A percentile compares a stretch with the other conserved stretches of the same genome.
Conservation (phyloP, 2,888 invertebrate species). For the Fissipunctia ypsillon region DNA sequence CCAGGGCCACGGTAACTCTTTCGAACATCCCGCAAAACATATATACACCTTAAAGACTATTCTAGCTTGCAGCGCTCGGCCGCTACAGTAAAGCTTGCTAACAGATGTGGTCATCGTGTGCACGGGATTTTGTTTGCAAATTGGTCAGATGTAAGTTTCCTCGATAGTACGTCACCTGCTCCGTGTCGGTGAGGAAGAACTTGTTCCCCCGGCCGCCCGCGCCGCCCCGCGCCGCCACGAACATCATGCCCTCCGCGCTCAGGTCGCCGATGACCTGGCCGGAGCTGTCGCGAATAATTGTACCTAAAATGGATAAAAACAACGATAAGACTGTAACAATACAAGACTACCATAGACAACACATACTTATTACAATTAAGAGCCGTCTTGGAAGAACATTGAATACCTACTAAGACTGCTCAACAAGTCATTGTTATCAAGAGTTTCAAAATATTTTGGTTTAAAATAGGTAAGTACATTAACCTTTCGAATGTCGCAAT, state of each 20-base stretch:
- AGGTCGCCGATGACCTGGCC: slow-evolving; percentile 82
- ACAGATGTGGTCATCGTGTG: too few relatives aligned
- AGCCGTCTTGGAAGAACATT: background rate
- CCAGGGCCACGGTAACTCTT: too few relatives aligned
- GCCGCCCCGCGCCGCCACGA: slow-evolving; percentile 98
- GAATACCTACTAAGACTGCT: background rate
- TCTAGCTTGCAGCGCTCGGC: too few relatives aligned
- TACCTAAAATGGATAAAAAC: slow-evolving; percentile 68
- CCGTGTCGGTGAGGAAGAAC: slow-evolving; percentile 95
- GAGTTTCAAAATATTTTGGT: background rate
- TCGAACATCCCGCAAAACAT: too few relatives aligned
- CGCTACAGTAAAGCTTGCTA: too few relatives aligned
- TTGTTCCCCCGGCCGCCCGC: slow-evolving; percentile 98
- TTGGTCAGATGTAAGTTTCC: too few relatives aligned
- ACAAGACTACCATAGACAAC: background rate
- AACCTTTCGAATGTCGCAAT: too few relatives aligned
- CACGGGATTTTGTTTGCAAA: too few relatives aligned
- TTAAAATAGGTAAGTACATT: too few relatives aligned
- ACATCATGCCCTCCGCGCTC: slow-evolving; percentile 92
- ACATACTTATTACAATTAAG: background rate
- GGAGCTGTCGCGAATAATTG: slow-evolving; percentile 76
- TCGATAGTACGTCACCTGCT: slow-evolving; percentile 91
- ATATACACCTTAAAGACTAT: too few relatives aligned
- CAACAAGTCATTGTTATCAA: background rate
- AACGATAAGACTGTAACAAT: background rate